These are phyloP conservation scores for Tribolium madens DNA, from an alignment of 1,140 invertebrate species.

Conservation along the genomic window DNA sequence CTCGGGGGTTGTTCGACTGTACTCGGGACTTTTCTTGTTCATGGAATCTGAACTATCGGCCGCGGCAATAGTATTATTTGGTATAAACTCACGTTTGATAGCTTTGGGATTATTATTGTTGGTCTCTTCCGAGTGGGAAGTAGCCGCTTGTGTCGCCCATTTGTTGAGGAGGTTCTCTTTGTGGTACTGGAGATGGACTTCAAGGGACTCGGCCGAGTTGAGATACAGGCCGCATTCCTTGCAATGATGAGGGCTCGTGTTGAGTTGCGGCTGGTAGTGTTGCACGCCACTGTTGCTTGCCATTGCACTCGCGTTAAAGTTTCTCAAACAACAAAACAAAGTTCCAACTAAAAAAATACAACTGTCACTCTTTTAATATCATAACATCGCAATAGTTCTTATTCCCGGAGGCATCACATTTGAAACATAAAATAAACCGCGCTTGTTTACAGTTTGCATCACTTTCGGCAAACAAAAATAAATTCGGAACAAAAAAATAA, in stretches of 20 bases:
- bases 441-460: slow-evolving; percentile 45
- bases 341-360: slow-evolving; percentile 58
- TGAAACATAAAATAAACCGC: slow-evolving; percentile 44
- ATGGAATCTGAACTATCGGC: slow-evolving; percentile 74
- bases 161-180: slow-evolving; percentile 81
- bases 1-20: slow-evolving; percentile 70
- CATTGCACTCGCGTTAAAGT: slow-evolving; percentile 57
- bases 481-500: slow-evolving; percentile 53
- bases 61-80: slow-evolving; percentile 68
- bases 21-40: slow-evolving; percentile 70
- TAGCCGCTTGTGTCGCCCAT: slow-evolving; percentile 75
- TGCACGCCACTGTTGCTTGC: slow-evolving; percentile 58
- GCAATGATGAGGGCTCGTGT: slow-evolving; percentile 72
- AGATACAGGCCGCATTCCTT: slow-evolving; percentile 80
- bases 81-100: slow-evolving; percentile 63
- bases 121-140: slow-evolving; percentile 67
- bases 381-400: slow-evolving; percentile 60
- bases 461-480: slow-evolving; percentile 45
- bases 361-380: slow-evolving; percentile 58
- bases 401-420: slow-evolving; percentile 51
- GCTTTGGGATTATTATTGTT: slow-evolving; percentile 76
- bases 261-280: slow-evolving; percentile 65
- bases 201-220: slow-evolving; percentile 79
- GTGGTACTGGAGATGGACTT: slow-evolving; percentile 84
- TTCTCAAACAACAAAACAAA: slow-evolving; percentile 53